Conservation (phyloP, 2,797 vertebrate species). For the Labeo calbasu region DNA sequence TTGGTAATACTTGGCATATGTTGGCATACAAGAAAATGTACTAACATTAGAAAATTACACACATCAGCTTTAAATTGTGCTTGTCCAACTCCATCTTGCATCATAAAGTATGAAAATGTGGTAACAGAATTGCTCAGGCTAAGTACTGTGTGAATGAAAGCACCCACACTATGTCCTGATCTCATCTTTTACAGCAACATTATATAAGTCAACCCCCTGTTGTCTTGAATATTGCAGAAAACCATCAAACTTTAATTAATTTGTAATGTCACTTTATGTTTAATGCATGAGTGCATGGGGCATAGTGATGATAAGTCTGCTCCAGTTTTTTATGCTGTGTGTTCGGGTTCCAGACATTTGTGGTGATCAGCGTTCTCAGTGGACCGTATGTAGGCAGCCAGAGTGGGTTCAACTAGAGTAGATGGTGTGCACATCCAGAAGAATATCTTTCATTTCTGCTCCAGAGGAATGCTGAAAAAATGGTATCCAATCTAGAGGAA, state of each 20-base stretch:
- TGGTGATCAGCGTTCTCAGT: conserved; percentile 1
- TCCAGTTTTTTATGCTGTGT: conserved; percentile 23
- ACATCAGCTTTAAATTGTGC: not conserved
- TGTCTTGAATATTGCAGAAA: conserved; percentile 51
- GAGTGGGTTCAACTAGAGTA: not conserved
- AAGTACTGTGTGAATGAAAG: conserved; percentile 1
- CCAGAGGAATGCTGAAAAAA: conserved; percentile 15
- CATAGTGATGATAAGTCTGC: conserved; percentile 28
- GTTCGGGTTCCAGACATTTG: conserved; percentile 22
- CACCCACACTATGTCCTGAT: not conserved
- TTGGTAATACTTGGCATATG: not conserved
- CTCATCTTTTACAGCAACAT: conserved; percentile 5
- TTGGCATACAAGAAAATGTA: not conserved
- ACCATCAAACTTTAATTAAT: conserved; percentile 51
- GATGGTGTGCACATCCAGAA: conserved; percentile 4
- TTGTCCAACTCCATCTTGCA: not conserved
- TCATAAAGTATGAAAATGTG: not conserved
- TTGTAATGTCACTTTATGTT: conserved; percentile 51
- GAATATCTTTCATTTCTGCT: conserved; percentile 18
- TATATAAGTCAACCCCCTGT: not conserved
- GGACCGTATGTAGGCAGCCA: not conserved
- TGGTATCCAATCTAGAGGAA: conserved; percentile 1
- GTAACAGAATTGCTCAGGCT: not conserved
- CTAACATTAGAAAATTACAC: not conserved
- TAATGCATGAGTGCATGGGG: conserved; percentile 45